A percentile compares a stretch with the other conserved stretches of the same genome.
phyloP scores from a whole-genome alignment of 2,888 invertebrate species.

The Drosophila meridionalis region DNA sequence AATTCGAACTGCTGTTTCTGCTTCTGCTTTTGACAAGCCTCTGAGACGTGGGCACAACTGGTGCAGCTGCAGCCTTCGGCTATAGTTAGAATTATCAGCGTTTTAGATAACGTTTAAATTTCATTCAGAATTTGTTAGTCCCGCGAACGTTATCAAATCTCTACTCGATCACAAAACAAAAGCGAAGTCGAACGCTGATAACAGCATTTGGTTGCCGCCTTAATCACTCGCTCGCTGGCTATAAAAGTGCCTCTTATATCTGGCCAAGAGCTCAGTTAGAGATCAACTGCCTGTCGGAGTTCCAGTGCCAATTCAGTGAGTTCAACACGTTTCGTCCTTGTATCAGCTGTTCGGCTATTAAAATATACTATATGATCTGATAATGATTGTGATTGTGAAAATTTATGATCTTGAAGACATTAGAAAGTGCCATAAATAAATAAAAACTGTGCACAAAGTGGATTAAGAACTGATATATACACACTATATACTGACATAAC shows the following conservation, averaged over 20 bases:
- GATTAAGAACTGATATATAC: background rate
- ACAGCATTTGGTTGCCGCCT: background rate
- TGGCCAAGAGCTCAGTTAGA: slow-evolving; percentile 41
- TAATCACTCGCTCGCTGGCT: slow-evolving; percentile 23
- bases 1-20: background rate
- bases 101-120: slow-evolving; percentile 13
- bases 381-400: slow-evolving; percentile 9
- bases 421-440: slow-evolving; percentile 5
- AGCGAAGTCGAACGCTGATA: slow-evolving; percentile 40
- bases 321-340: slow-evolving; percentile 6
- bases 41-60: slow-evolving; percentile 1
- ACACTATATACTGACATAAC: background rate
- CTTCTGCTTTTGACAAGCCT: background rate
- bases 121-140: slow-evolving; percentile 24
- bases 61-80: slow-evolving; percentile 10
- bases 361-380: slow-evolving; percentile 5
- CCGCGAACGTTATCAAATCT: slow-evolving; percentile 24
- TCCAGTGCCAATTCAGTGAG: slow-evolving; percentile 45
- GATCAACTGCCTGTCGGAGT: slow-evolving; percentile 32
- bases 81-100: slow-evolving; percentile 6
- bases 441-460: background rate
- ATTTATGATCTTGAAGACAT: background rate
- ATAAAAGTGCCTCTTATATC: slow-evolving; percentile 43
- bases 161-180: slow-evolving; percentile 35
- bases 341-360: slow-evolving; percentile 2